Base-by-base conservation (phyloP, 2,797 vertebrate species). In the Diglossa cyanea region DNA sequence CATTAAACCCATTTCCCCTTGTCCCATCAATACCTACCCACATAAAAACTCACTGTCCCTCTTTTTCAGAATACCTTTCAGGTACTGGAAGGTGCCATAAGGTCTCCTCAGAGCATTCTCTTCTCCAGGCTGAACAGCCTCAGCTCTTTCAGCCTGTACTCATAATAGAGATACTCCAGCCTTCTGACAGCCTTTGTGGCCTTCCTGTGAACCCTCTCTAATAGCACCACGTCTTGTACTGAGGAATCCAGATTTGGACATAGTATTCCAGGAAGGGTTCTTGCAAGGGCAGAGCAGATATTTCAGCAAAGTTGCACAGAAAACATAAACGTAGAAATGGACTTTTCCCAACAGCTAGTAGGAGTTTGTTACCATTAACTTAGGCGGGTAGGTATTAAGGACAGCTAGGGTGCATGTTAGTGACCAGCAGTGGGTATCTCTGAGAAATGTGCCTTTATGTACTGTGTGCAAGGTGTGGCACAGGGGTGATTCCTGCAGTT, bases 151-250 rank as follows among this genome's bases (percentile, higher is more conserved):
- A 65, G 20, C 8, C 20, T 65, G 30, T 45, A 21, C 45, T 71
- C 33, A 23, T 2, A 77, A 15, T 0, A 40, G 25, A 71, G 30
- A 58, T 31, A 25, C 17, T 58, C 17, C 65, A 35, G 58, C 21
- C 20, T 35, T 45, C 57, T 83, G 51, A 31, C 21, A 57, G 24
- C 17, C 12, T 65, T 40, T 31, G 18, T n/a, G 30, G 45, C 17
- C 17, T 33, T 77, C 30, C 51, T 47, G 39, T 72, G 65, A 71
- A 20, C 10, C 39, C 20, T 37, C 19, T 76, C 6, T 40, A 65
- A 31, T 4, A 39, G 12, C 4, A 31, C 25, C 13, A 13, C 0
- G 0, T 35, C 33, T 31, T 17, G 30, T 47, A 35, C 30, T 47
- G 65, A 47, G 13, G 25, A 51, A 16, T 53, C 33, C 33, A 77